Conservation (phyloP, 1,140 invertebrate species). For the Tenebrio molitor region DNA sequence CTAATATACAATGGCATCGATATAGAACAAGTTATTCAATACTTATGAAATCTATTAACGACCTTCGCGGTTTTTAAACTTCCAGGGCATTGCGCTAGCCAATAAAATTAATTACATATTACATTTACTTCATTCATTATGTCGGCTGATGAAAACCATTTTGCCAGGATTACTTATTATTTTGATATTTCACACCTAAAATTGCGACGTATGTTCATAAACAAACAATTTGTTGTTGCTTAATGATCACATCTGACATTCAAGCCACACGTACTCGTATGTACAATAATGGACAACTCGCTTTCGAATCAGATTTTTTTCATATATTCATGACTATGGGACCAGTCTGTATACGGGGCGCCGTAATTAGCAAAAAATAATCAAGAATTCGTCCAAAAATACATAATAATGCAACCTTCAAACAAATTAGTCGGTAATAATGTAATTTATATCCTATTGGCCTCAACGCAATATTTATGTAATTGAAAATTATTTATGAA, state of each 20-base stretch:
- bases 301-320: neutral
- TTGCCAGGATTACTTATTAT: slow-evolving; percentile 23
- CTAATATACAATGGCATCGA: slow-evolving; percentile 48
- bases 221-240: slow-evolving; percentile 3
- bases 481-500: neutral
- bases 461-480: slow-evolving; percentile 15
- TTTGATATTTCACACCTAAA: slow-evolving; percentile 31
- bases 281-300: neutral
- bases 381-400: slow-evolving; percentile 23
- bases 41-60: slow-evolving; percentile 50
- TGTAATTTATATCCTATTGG: neutral
- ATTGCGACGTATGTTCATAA: slow-evolving; percentile 5
- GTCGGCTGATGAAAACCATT: slow-evolving; percentile 16
- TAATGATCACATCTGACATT: slow-evolving; percentile 11
- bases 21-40: slow-evolving; percentile 53
- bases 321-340: no score
- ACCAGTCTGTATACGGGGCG: neutral
- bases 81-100: slow-evolving; percentile 52
- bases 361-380: neutral
- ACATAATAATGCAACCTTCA: neutral
- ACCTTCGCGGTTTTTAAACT: slow-evolving; percentile 54
- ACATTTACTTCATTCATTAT: slow-evolving; percentile 46
- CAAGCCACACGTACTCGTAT: neutral
- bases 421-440: slow-evolving; percentile 9
- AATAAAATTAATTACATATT: slow-evolving; percentile 51